Evolutionary conservation across 2,113 vertebrate genomes (phyloP).

Genomic region (Perca flavescens): DNA sequence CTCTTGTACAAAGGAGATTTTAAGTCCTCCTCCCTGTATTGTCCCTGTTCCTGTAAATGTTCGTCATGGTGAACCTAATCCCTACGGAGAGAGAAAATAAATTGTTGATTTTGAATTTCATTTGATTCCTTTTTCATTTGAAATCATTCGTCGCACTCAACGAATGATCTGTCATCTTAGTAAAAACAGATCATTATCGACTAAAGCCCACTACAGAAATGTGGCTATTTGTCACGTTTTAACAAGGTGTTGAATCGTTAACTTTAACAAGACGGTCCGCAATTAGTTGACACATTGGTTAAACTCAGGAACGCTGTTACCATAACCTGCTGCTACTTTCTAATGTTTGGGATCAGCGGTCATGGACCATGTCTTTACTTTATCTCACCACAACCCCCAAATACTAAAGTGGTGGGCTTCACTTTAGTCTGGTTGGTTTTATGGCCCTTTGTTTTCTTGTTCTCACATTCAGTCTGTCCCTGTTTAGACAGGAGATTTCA

Average conservation of each 20-base stretch:
- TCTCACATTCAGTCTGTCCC: conserved; percentile 50
- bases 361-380: conserved; percentile 18
- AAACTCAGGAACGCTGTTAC: conserved; percentile 47
- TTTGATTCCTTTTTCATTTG: conserved; percentile 16
- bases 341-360: conserved; percentile 25
- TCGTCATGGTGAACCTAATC: conserved; percentile 70
- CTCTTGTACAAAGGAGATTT: conserved; percentile 61
- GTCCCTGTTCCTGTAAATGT: conserved; percentile 78
- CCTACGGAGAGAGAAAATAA: conserved; percentile 79
- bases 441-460: conserved; percentile 69
- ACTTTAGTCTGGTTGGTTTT: conserved; percentile 59
- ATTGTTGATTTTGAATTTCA: conserved; percentile 73
- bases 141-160: background rate
- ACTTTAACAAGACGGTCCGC: conserved; percentile 71
- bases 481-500: conserved; percentile 16
- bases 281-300: conserved; percentile 71
- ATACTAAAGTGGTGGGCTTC: conserved; percentile 14
- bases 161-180: background rate
- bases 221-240: conserved; percentile 70
- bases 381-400: conserved; percentile 49
- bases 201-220: conserved; percentile 4
- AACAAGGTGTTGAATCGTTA: conserved; percentile 76
- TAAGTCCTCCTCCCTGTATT: conserved; percentile 68
- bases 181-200: conserved; percentile 14
- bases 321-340: conserved; percentile 46